Evolutionary conservation across 92 coral and sea anemone species (phyloP), one percentile per base, ranked within the genome.

Genomic region (Hydrozoanthus gracilis): DNA sequence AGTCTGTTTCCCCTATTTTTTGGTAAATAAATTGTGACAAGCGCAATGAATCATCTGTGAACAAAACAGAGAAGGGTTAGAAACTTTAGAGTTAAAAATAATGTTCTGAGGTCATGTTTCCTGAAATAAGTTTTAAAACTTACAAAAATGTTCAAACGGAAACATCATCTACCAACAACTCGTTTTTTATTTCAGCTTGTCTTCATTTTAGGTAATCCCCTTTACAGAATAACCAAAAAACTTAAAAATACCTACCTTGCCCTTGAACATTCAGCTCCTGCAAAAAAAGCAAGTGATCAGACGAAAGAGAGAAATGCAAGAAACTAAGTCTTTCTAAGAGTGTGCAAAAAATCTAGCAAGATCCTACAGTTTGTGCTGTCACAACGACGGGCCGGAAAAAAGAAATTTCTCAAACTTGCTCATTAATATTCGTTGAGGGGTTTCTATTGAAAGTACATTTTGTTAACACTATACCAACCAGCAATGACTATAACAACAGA

Each of bases 1-100:
- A 93, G 11, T 87, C 85, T 45, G 87, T 54, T 64, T 84, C 89
- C 12, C 95, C 98, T 46, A 89, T 83, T 66, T 90, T 90, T 79
- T 93, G 93, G 91, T 95, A 97, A 7, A 97, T 69, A 67, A 90
- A 97, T 83, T 95, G 97, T 3, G 98, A 95, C 70, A 95, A 48
- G 51, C 94, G 94, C 15, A 93, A 92, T 12, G 93, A 71, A 2
- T 84, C 64, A 67, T 82, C 99, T 96, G 92, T 54, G 56, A 74
- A 48, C 49, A 15, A 7, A 82, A 52, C 47, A 73, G 7, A 61
- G 5, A 45, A 4, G 14, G 66, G 18, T 5, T 54, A 17, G 3
- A 50, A 7, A n/a, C 68, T n/a, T 27, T 27, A 27, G 39, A 27
- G 39, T n/a, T n/a, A n/a, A n/a, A n/a, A n/a, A n/a, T n/a, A n/a